These are phyloP conservation scores for Nesoenas mayeri DNA, from an alignment of 2,113 vertebrate genomes.

Conservation along the genomic window DNA sequence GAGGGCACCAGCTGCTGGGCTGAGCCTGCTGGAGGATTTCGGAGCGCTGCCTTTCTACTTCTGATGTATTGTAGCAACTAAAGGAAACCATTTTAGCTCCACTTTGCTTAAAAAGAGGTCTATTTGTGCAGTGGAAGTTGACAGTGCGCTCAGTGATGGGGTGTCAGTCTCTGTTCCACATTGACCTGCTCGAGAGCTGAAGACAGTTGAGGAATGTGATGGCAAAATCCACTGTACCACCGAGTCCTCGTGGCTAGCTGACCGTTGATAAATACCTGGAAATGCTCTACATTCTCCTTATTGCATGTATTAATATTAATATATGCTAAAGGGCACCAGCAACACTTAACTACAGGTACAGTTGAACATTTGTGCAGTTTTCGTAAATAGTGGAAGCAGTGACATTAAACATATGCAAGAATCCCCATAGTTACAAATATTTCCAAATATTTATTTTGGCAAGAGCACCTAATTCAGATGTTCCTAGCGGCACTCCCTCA, in stretches of 20 bases:
- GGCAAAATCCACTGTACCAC: not conserved
- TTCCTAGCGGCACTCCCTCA: not conserved
- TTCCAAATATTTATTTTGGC: constrained; percentile 59
- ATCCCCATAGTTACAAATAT: constrained; percentile 59
- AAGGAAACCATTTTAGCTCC: not conserved
- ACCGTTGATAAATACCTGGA: not conserved
- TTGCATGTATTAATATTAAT: constrained; percentile 31
- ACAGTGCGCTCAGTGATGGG: not conserved
- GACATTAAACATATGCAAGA: constrained; percentile 61
- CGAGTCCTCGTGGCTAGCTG: not conserved
- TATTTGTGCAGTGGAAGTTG: not conserved
- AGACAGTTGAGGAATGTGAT: not conserved
- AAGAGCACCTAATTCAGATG: constrained; percentile 20
- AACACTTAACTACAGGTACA: constrained; percentile 47
- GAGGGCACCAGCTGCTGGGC: not conserved
- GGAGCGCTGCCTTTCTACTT: not conserved
- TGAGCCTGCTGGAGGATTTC: not conserved
- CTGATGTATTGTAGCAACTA: not conserved
- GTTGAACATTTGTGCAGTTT: constrained; percentile 48
- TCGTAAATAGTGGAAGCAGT: constrained; percentile 38
- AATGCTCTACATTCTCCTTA: not conserved
- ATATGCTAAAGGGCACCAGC: not conserved
- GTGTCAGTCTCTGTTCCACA: not conserved
- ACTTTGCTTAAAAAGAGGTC: not conserved
- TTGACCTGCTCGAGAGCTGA: not conserved